Base-by-base conservation (phyloP, 2,888 invertebrate species). In the Rhamnusium bicolor region DNA sequence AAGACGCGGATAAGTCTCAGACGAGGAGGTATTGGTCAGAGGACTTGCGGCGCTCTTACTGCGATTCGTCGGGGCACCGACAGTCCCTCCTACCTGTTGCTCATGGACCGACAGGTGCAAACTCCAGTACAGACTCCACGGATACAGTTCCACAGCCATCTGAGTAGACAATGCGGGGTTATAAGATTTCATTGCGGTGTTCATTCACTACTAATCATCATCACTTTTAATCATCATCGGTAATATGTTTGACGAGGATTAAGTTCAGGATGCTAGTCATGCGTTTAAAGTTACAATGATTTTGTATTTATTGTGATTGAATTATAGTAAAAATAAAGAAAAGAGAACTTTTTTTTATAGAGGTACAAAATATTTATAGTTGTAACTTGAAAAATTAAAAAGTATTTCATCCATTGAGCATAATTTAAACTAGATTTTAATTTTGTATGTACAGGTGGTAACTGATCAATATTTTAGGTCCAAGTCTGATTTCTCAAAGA, bases 101-200 rank as follows among this genome's bases (percentile, higher is more conserved):
- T 67, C 66, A 60, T 46, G 58, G 71, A 74, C 62, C 74, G 72
- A 65, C 79, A 79, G 79, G 79, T 79, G 79, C 74, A 74, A 75
- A 74, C 65, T 53, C 32, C 32, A 32, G 65, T 27, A 40, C 65
- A 65, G 65, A 53, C 51, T 65, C 65, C 65, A 19, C 65, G 53
- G 65, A 32, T 29, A 53, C 32, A 40, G 18, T 27, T 53, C 53
- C 53, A 53, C 53, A 32, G 51, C 65, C 65, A 65, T 65, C 53
- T n/a, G 53, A 65, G 65, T n/a, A 18, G 53, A 27, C 12, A 12
- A 53, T 29, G 58, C 32, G 58, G 65, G 19, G 53, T 53, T 49
- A 65, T 29, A 53, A 24, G 29, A 32, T 65, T 53, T 53, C 65
- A 53, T 65, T 53, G 40, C 53, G 53, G 53, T 65, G 40, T 51